A percentile compares a stretch with the other conserved stretches of the same genome.
These are phyloP conservation scores for Drosophila lini DNA, from an alignment of 1,140 invertebrate genomes.

Conservation along the genomic window DNA sequence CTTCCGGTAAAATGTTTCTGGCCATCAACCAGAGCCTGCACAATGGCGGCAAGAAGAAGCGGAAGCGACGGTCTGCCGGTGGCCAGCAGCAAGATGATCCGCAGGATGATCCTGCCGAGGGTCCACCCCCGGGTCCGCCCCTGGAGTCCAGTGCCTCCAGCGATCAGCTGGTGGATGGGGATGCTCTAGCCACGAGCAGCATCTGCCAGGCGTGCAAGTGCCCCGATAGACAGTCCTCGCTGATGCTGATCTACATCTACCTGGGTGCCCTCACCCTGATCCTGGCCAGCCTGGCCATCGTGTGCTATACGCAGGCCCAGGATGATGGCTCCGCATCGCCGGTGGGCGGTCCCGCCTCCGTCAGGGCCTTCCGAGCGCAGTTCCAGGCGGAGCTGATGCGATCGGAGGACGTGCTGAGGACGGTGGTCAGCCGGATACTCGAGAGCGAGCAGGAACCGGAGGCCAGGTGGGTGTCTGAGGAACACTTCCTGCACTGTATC, in stretches of 20 bases:
- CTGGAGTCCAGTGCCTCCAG: constrained; percentile 46
- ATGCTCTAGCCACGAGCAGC: too few species aligned
- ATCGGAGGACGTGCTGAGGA: constrained; percentile 56
- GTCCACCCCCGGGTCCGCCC: background rate
- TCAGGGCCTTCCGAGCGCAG: constrained; percentile 33
- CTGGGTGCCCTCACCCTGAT: constrained; percentile 69
- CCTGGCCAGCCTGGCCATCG: constrained; percentile 67
- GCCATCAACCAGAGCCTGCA: constrained; percentile 77
- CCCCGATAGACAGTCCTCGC: constrained; percentile 17
- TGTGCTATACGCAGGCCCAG: constrained; percentile 70
- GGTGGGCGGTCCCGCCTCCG: background rate
- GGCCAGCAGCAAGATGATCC: constrained; percentile 23
- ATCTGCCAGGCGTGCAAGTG: constrained; percentile 21
- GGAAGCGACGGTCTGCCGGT: constrained; percentile 23
- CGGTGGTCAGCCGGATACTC: constrained; percentile 49
- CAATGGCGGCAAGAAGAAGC: constrained; percentile 56
- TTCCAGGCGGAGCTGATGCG: constrained; percentile 54
- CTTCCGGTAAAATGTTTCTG: constrained; percentile 66
- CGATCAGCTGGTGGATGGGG: constrained; percentile 43
- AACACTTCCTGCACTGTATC: too few species aligned
- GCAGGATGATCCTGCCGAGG: constrained; percentile 11
- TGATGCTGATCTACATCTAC: constrained; percentile 71
- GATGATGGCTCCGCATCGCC: background rate
- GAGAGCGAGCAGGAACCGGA: constrained; percentile 36
- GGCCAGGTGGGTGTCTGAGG: constrained; percentile 14